A percentile compares a stretch with the other conserved stretches of the same genome.
Evolutionary conservation across 2,888 invertebrate species (phyloP).

Genomic region (Parascotia fuliginaria): DNA sequence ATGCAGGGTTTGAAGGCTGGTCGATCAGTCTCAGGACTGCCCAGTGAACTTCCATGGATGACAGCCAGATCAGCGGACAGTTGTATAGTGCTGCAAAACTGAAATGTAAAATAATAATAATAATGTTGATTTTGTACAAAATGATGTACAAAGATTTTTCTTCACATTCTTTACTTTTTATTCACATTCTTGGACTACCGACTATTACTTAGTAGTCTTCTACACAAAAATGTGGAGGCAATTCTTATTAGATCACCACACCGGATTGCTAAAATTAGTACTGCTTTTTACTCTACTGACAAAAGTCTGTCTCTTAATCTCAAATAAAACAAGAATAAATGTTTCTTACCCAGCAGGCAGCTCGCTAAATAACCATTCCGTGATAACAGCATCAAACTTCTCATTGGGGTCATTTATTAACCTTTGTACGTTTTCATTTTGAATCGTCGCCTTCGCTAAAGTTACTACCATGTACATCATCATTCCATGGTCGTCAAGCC

Average conservation of each 20-base stretch:
- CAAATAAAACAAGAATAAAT: too few species aligned
- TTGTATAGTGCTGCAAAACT: slow-evolving; percentile 48
- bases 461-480: not conserved
- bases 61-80: slow-evolving; percentile 54
- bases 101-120: slow-evolving; percentile 12
- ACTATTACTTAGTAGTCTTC: too few species aligned
- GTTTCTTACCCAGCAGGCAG: slow-evolving; percentile 41
- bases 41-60: slow-evolving; percentile 44
- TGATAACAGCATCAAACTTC: slow-evolving; percentile 46
- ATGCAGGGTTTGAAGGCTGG: slow-evolving; percentile 47
- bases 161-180: too few species aligned
- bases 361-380: slow-evolving; percentile 46
- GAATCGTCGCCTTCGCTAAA: not conserved
- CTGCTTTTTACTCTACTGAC: too few species aligned
- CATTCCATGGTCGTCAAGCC: not conserved
- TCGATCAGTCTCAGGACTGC: slow-evolving; percentile 43
- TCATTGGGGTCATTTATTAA: slow-evolving; percentile 40
- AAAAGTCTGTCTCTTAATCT: too few species aligned
- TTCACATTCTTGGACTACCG: too few species aligned
- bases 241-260: too few species aligned
- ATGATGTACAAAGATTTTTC: too few species aligned
- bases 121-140: too few species aligned
- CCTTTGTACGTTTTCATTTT: slow-evolving; percentile 20
- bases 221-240: too few species aligned
- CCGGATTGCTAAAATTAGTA: too few species aligned